These are phyloP conservation scores for Horisme vitalbata DNA, from an alignment of 2,888 invertebrate genomes.

Conservation along the genomic window DNA sequence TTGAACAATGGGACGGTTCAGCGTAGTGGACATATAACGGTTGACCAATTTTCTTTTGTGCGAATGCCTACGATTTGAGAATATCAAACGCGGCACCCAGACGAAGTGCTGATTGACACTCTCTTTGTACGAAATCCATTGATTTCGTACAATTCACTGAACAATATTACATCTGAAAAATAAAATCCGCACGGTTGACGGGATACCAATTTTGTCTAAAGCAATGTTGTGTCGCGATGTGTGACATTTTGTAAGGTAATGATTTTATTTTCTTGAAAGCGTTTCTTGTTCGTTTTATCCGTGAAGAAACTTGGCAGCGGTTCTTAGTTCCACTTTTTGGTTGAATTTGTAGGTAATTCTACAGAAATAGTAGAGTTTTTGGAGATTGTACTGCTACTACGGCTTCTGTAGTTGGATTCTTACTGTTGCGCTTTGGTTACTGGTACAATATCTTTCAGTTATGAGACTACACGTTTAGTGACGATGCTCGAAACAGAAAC, in stretches of 20 bases:
- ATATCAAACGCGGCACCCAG: slow-evolving; percentile 69
- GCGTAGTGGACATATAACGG: slow-evolving; percentile 77
- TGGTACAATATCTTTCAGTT: too few species aligned
- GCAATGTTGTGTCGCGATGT: slow-evolving; percentile 18
- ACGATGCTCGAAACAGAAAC: too few species aligned
- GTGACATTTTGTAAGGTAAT: slow-evolving; percentile 27
- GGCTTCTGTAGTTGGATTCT: too few species aligned
- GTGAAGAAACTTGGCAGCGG: slow-evolving; percentile 10
- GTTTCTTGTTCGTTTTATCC: slow-evolving; percentile 20
- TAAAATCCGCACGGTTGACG: slow-evolving; percentile 28
- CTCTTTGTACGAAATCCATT: slow-evolving; percentile 64
- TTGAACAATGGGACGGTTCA: slow-evolving; percentile 73
- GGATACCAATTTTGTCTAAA: slow-evolving; percentile 24
- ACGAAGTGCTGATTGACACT: slow-evolving; percentile 65
- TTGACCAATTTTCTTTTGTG: slow-evolving; percentile 81
- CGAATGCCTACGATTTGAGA: slow-evolving; percentile 71
- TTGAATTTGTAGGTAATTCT: neutral
- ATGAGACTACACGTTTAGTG: too few species aligned
- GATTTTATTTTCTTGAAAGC: slow-evolving; percentile 36
- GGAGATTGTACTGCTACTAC: too few species aligned
- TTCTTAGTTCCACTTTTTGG: neutral
- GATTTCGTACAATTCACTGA: slow-evolving; percentile 69
- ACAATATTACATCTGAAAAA: slow-evolving; percentile 42
- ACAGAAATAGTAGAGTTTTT: neutral
- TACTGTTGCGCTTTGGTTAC: too few species aligned